Conservation (phyloP, 2,797 vertebrate species). For the Buphagus erythrorhynchus region DNA sequence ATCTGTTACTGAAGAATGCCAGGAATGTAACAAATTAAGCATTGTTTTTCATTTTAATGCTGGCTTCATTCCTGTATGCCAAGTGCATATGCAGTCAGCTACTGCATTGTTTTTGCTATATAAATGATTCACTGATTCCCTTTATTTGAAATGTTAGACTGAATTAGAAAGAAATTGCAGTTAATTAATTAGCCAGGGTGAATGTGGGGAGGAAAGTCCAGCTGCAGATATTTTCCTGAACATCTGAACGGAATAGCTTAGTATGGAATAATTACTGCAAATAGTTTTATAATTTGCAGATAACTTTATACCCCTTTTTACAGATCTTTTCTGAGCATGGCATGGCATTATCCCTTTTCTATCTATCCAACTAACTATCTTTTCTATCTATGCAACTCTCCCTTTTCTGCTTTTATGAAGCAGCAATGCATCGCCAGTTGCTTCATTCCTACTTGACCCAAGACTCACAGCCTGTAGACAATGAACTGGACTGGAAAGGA, state of each 20-base stretch:
- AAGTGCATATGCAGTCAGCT: not conserved
- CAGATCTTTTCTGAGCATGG: not conserved
- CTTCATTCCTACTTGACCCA: not conserved
- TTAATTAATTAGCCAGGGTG: not conserved
- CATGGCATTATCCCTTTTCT: not conserved
- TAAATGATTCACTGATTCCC: not conserved
- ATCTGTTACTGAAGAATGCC: constrained; percentile 37
- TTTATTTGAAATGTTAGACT: not conserved
- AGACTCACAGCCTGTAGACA: not conserved
- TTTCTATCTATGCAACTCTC: not conserved
- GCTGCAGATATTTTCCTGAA: not conserved
- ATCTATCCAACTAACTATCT: too few species aligned
- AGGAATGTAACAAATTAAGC: constrained; percentile 1
- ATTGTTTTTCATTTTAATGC: constrained; percentile 39
- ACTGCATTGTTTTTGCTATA: not conserved
- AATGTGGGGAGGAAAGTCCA: not conserved
- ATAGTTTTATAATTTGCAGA: not conserved
- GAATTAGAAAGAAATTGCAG: not conserved
- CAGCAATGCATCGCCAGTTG: fast-evolving
- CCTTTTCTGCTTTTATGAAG: not conserved
- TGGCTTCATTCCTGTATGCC: not conserved
- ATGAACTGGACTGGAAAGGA: not conserved
- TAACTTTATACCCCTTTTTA: not conserved
- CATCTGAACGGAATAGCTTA: not conserved
- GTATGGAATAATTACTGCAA: not conserved